phyloP scores from a whole-genome alignment of 2,113 vertebrate genomes.

The Nannospalax galili region DNA sequence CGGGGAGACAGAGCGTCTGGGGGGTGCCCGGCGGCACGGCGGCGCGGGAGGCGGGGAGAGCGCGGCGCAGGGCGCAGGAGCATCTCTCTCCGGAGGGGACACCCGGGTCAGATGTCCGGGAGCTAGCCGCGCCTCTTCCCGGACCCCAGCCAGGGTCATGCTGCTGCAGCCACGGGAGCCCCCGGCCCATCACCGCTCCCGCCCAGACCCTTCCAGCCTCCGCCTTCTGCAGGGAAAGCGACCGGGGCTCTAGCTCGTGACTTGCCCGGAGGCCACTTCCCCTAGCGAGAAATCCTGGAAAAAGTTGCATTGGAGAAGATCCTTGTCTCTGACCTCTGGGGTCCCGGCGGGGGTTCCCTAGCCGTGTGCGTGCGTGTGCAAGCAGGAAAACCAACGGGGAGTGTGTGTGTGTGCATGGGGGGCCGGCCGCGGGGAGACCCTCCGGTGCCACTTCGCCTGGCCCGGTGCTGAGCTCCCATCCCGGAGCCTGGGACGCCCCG shows the following conservation, averaged over 20 bases:
- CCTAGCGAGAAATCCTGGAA: slow-evolving; percentile 30
- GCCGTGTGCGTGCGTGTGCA: slow-evolving; percentile 7
- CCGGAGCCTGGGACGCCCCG: not conserved
- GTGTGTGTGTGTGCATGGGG: slow-evolving; percentile 64
- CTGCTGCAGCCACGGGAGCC: slow-evolving; percentile 44
- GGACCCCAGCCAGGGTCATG: slow-evolving; percentile 22
- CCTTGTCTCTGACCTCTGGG: slow-evolving; percentile 59
- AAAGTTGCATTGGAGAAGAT: slow-evolving; percentile 74
- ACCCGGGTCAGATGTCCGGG: not conserved
- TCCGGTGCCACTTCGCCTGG: not conserved
- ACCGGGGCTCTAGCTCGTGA: slow-evolving; percentile 63
- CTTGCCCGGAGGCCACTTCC: not conserved
- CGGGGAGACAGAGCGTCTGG: slow-evolving; percentile 11
- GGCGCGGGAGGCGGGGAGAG: slow-evolving; percentile 45
- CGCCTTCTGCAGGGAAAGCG: slow-evolving; percentile 46
- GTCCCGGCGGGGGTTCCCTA: slow-evolving; percentile 2
- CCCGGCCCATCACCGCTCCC: not conserved
- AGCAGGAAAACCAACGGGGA: slow-evolving; percentile 24
- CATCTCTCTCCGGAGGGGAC: slow-evolving; percentile 10
- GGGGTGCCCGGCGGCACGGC: slow-evolving; percentile 43
- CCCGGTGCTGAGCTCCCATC: slow-evolving; percentile 4
- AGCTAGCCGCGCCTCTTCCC: not conserved
- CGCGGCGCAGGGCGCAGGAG: not conserved
- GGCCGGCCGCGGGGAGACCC: not conserved
- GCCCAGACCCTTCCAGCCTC: not conserved